Evolutionary conservation across 2,113 vertebrate genomes (phyloP).

Genomic region (Mirza zaza): DNA sequence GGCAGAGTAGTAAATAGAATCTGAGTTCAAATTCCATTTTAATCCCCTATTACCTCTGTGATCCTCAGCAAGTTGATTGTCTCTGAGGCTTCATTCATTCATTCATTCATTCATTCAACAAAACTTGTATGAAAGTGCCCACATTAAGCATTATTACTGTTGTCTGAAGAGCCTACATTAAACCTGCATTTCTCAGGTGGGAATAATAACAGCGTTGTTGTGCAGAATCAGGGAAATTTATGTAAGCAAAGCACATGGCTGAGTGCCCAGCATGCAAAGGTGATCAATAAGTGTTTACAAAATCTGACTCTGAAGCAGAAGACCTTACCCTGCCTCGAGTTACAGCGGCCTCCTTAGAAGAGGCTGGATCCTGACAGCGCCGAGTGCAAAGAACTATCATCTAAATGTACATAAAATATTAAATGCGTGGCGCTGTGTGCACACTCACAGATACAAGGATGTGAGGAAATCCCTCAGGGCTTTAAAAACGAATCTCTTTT

Average conservation of each 20-base stretch:
- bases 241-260: background rate
- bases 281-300: background rate
- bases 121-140: background rate
- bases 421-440: background rate
- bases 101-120: background rate
- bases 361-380: background rate
- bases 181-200: slow-evolving; percentile 28
- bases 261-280: background rate
- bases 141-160: background rate
- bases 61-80: background rate
- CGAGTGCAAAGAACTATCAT: background rate
- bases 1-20: background rate
- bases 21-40: background rate
- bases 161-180: background rate
- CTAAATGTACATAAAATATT: slow-evolving; percentile 3
- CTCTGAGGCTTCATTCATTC: slow-evolving; percentile 13
- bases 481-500: slow-evolving; percentile 46
- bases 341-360: background rate
- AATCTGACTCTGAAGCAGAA: background rate
- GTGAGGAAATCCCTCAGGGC: background rate
- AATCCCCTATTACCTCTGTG: background rate
- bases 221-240: background rate
- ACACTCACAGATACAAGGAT: background rate
- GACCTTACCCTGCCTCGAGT: background rate
- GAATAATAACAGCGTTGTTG: background rate